Evolutionary conservation across 2,888 invertebrate species (phyloP).

Genomic region (Polymixis lichenea): DNA sequence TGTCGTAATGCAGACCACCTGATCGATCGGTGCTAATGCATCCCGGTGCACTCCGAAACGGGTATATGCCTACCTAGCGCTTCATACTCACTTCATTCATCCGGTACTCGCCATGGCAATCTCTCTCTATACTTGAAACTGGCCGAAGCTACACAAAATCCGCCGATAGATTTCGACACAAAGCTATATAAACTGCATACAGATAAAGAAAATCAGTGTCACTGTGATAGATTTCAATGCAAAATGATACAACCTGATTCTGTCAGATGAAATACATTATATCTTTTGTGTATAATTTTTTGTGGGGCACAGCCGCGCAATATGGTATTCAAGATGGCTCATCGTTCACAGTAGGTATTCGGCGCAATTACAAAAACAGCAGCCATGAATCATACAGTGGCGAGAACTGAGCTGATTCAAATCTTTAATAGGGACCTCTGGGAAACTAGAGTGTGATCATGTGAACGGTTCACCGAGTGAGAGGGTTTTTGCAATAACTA

Average conservation of each 20-base stretch:
- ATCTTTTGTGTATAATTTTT: conserved; percentile 59
- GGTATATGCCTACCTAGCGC: conserved; percentile 19
- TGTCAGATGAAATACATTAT: conserved; percentile 44
- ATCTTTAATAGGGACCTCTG: conserved; percentile 78
- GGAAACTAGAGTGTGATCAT: conserved; percentile 78
- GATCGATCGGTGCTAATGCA: conserved; percentile 74
- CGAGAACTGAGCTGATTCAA: conserved; percentile 70
- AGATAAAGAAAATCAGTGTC: conserved; percentile 16
- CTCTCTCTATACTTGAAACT: not conserved
- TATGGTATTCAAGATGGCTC: conserved; percentile 73
- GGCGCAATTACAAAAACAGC: conserved; percentile 78
- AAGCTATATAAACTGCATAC: conserved; percentile 5
- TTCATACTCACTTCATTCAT: conserved; percentile 12
- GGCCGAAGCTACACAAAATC: not conserved
- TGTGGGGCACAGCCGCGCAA: conserved; percentile 50
- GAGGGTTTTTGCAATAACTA: conserved; percentile 77
- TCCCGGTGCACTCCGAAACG: conserved; percentile 68
- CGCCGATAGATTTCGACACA: not conserved
- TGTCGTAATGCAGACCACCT: conserved; percentile 79
- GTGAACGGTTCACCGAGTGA: conserved; percentile 74
- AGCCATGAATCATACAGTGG: conserved; percentile 83
- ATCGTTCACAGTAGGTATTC: conserved; percentile 74
- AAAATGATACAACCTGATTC: conserved; percentile 35
- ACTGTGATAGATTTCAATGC: conserved; percentile 7
- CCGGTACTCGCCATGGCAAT: conserved; percentile 1